Evolutionary conservation across 1,140 invertebrate genomes (phyloP), one percentile per base, ranked within the genome.

Genomic region (Heliconius eleuchia): DNA sequence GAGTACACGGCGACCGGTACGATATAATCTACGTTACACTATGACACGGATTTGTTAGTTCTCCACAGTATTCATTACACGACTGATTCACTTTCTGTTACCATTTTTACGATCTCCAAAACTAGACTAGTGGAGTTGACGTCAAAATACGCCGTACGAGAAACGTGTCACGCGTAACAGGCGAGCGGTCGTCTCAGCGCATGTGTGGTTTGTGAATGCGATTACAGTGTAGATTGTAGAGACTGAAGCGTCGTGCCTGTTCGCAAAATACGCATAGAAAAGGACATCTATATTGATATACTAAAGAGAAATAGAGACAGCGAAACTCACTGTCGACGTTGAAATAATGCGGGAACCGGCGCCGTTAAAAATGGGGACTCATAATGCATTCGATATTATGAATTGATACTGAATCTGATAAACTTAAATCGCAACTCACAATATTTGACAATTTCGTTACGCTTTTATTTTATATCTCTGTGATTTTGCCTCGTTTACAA

Each of bases 81-180:
- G 85, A 88, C 86, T 89, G 88, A 89, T 78, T 88, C 88, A 91
- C 88, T 92, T 90, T 91, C 83, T 85, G 87, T 91, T 84, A 92
- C 82, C 89, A 92, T 91, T 90, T 92, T 93, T 91, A 92, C 87
- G 85, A 87, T 85, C 86, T 83, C 81, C 85, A 73, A 86, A 90
- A 87, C 86, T 89, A 84, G 85, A 90, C 88, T 87, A 82, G 80
- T 82, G 81, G 82, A 87, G 76, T 80, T 84, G 85, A 91, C 89
- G 91, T 90, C 85, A 89, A 84, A 78, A 80, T 74, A 74, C 50
- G 76, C 70, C 27, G 52, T 84, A 77, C 82, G 82, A 71, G 79
- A 74, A 83, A 76, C 73, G 73, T 83, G 74, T 71, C 42, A 85
- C 82, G 77, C 86, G 85, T 82, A 82, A 84, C 71, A 74, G 76